phyloP scores from a whole-genome alignment of 2,113 vertebrate genomes.

The Oryzias celebensis region DNA sequence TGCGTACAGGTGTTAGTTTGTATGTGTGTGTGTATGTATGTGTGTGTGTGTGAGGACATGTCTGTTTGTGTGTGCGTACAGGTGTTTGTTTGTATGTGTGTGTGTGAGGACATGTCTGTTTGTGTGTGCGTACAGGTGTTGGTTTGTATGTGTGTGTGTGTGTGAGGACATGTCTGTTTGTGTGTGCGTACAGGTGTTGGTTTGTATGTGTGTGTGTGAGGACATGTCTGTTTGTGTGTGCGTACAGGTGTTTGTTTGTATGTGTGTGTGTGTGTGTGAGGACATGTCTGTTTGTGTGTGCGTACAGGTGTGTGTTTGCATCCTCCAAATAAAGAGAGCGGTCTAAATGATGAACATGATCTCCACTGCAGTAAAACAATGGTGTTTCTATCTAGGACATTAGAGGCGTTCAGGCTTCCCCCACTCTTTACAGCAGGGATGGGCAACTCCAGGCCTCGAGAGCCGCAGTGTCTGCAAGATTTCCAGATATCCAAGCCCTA shows the following conservation, averaged over 20 bases:
- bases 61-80: too few species aligned
- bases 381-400: constrained; percentile 67
- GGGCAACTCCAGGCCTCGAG: too few species aligned
- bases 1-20: too few species aligned
- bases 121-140: too few species aligned
- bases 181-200: neutral
- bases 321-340: constrained; percentile 49
- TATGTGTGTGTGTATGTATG: too few species aligned
- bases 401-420: constrained; percentile 56
- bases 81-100: too few species aligned
- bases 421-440: constrained; percentile 32
- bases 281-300: constrained; percentile 8
- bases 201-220: neutral
- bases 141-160: neutral
- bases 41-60: too few species aligned
- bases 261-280: constrained; percentile 3
- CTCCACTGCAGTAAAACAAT: constrained; percentile 68
- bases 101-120: too few species aligned
- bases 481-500: too few species aligned
- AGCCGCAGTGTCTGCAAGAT: too few species aligned
- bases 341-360: constrained; percentile 66
- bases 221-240: constrained; percentile 8
- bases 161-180: constrained; percentile 6
- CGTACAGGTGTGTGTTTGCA: constrained; percentile 16
- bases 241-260: too few species aligned